Base-by-base conservation (phyloP, 1,140 invertebrate species). In the Chironomus tepperi region DNA sequence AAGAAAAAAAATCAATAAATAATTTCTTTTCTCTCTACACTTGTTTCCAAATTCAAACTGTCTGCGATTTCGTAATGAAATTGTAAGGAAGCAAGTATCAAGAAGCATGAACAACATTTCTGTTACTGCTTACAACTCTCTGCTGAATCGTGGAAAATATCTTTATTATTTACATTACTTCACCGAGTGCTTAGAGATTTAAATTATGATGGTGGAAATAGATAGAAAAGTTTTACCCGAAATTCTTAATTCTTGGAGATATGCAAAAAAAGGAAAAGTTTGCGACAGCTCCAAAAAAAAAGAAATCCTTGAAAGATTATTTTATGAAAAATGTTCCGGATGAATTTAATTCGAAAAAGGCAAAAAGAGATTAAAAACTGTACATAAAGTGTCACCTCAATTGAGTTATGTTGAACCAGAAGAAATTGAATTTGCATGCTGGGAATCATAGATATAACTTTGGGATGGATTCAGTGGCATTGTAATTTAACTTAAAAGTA, bases 91-190 rank as follows among this genome's bases (percentile, higher is more conserved):
- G 47, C n/a, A n/a, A n/a, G 24, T 34, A 34, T 1, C 24, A 34
- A 34, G 24, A 34, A 34, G 24, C 24, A n/a, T 15, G 47, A n/a
- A 57, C n/a, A n/a, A 12, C n/a, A 57, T 57, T 47, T 47, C 43
- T 34, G 43, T 47, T 9, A 47, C 8, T 47, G 43, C 5, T n/a
- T n/a, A 57, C 47, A 15, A 57, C n/a, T 57, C 47, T 57, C 47
- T 57, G 10, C 47, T 57, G 47, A 57, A n/a, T 57, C 47, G 47
- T 57, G 47, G 47, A 57, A 47, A n/a, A 57, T n/a, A 57, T 57
- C 47, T 57, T 57, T 57, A 57, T 57, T 57, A 57, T 57, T 57
- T 57, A 57, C 47, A 57, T 57, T 57, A 57, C 47, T 57, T n/a
- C 47, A 15, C n/a, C 12, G 47, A 57, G 47, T 57, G 47, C 47